Base-by-base conservation (phyloP, 2,113 vertebrate genomes). In the Centropus bengalensis region DNA sequence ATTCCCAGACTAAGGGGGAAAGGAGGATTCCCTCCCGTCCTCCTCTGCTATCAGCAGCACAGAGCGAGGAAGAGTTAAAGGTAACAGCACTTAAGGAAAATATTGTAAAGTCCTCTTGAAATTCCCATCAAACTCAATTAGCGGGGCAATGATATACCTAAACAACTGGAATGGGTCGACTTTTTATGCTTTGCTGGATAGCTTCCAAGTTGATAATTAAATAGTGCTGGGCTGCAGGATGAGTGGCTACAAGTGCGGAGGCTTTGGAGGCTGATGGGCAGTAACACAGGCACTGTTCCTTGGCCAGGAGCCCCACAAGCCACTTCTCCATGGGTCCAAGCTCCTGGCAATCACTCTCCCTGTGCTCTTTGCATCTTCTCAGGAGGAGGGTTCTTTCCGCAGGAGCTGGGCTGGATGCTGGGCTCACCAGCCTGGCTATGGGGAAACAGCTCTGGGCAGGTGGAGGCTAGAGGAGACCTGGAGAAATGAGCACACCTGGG, bases 61-160 rank as follows among this genome's bases (percentile, higher is more conserved):
- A 30, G 54, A 79, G 69, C 1, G 67, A 66, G 67, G 87, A 85
- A 69, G 91, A 63, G 59, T 86, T 51, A 85, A 94, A 82, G 0
- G 0, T 30, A 86, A 64, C 68, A 75, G 85, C 93, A 78, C 89
- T 93, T 93, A 56, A 80, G 44, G 87, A 86, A 82, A 90, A 91
- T 68, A 75, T 27, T 55, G 12, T 49, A 83, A 91, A 91, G 66
- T 64, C 85, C 90, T 96, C 89, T 96, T 94, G 89, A 96, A 96
- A 95, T 90, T 59, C 89, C 85, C 94, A 95, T 95, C 91, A 27
- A 95, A 71, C 88, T 88, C 93, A 94, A 96, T 96, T 94, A 96
- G 85, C 89, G 56, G 88, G 88, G 85, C 91, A 83, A 88, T 60
- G 80, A 93, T 88, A 75, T 47, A 93, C 85, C 91, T 71, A 88